Evolutionary conservation across 2,113 vertebrate species (phyloP).

Genomic region (Peromyscus californicus): DNA sequence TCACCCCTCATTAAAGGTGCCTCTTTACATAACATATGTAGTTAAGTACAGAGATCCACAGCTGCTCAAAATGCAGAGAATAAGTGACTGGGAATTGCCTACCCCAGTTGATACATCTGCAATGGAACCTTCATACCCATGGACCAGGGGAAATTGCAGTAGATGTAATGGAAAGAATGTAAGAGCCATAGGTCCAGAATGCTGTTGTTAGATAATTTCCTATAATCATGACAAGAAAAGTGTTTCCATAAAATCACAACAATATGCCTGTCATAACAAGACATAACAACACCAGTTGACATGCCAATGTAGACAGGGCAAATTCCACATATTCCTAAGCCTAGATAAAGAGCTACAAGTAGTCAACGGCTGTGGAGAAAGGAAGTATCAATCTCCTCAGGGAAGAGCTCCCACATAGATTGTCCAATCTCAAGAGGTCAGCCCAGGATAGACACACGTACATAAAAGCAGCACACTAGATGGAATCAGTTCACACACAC

Average conservation of each 20-base stretch:
- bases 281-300: neutral
- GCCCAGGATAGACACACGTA: no score
- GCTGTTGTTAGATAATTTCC: neutral
- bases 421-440: neutral
- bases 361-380: neutral
- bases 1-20: neutral
- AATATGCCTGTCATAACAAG: neutral
- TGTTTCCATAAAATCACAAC: neutral
- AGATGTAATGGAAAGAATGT: neutral
- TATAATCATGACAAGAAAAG: neutral
- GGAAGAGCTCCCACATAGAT: neutral
- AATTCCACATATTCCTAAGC: neutral
- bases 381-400: neutral
- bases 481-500: neutral
- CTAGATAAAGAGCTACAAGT: neutral
- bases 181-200: neutral
- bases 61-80: neutral
- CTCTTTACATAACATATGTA: neutral
- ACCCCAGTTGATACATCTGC: neutral
- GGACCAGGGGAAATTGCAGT: neutral
- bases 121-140: no score
- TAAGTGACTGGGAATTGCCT: neutral
- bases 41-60: neutral
- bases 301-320: neutral
- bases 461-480: neutral